Evolutionary conservation across 2,797 vertebrate species (phyloP), one percentile per base, ranked within the genome.

Genomic region (Coracias cyanogaster): DNA sequence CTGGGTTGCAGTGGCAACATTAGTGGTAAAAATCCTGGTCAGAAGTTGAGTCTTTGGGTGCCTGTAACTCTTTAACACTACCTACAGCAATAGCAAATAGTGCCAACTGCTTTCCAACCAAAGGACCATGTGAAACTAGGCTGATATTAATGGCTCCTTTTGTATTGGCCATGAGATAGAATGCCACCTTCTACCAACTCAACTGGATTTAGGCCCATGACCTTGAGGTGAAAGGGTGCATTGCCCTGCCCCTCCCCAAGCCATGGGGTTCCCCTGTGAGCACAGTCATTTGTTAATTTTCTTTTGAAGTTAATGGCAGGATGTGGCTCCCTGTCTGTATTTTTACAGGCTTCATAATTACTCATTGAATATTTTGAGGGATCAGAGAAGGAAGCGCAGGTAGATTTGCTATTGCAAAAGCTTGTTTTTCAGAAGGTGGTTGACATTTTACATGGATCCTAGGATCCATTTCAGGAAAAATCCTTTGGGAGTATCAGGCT

Each of bases 251-350:
- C 55, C 31, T 93, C 69, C 88, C 37, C 1, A 10, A 82, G 65
- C 37, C 3, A 0, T 17, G 39, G 24, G 29, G 55, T 45, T 96
- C 57, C 83, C 61, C 86, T 81, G 58, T 77, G 45, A 92, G 35
- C 12, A 41, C 6, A 4, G 26, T 37, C 5, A 0, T 74, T 96
- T 91, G 61, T 64, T 94, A 94, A 83, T 87, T 96, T 92, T 94
- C 95, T 94, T 98, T 98, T 97, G 96, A 97, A 96, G 89, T 97
- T 96, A 96, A 95, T 46, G 48, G 82, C 90, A 97, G 97, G 97
- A 97, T 82, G 76, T 97, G 89, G 60, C 93, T 97, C 84, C 88
- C 94, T 78, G 90, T 95, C 91, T 33, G 11, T 94, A 61, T 94
- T 97, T 97, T 96, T 92, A 89, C 81, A 95, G 94, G 86, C 70